Evolutionary conservation across 35 echinoderm and acorn worm species (phyloP), one percentile per base, ranked within the genome.

Genomic region (Hemicentrotus pulcherrimus): DNA sequence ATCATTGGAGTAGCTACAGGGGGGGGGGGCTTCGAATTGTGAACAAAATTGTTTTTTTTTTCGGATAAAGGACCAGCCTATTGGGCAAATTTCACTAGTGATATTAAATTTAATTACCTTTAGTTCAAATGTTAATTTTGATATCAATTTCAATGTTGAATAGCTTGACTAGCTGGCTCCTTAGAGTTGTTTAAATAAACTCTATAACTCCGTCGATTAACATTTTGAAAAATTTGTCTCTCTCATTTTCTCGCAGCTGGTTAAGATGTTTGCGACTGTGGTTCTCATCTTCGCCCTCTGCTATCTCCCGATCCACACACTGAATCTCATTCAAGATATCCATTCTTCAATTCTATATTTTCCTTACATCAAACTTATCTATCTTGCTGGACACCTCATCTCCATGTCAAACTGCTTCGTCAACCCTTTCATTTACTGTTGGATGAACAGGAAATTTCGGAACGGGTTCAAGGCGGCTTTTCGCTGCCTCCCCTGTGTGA

Each of bases 241-340:
- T 78, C n/a, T 86, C 59, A 86, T 45, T 71, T n/a, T 31, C 61
- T 94, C n/a, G 22, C 95, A 97, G 96, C 60, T 97, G 31, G 96
- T 97, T 33, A 97, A 95, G 95, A 97, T 97, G 96, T 97, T 97
- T 94, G 96, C 96, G n/a, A 88, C 92, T 18, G 92, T 97, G 30
- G 96, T 97, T 31, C 86, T 97, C 48, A 86, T 97, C 65, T 97
- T 97, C n/a, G 96, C 96, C 0, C 60, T 97, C 5, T 97, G 96
- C 48, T 97, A 97, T 61, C 86, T 97, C 35, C 96, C 96, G 16
- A 97, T 97, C 92, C 96, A 97, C 85, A 97, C 96, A 0, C 87
- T 97, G 48, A 95, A 94, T 47, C 88, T 97, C 71, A 92, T 97
- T 5, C 92, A 95, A 78, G 96, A 97, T 46, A 46, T 95, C 6